Evolutionary conservation across 64 coral and sea anemone genomes (phyloP), one percentile per base, ranked within the genome.

Genomic region (Actinia equina): DNA sequence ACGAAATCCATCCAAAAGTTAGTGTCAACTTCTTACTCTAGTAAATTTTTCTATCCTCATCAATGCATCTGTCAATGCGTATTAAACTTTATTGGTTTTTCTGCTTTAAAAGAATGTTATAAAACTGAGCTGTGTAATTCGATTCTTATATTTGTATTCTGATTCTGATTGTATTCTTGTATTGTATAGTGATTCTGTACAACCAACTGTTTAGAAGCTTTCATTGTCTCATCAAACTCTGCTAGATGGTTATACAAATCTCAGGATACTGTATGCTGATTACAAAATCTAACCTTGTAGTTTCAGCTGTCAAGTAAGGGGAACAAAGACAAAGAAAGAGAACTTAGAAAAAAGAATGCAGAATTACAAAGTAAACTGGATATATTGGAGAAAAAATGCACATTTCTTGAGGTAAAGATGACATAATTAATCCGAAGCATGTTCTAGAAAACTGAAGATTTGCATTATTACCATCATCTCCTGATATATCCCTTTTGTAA

Each of bases 331-430:
- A 93, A 87, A 86, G 94, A 96, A 37, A 90, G 94, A 93, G 94
- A 96, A 70, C 71, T 96, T 10, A 88, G 80, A 19, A 96, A 96
- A 85, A 96, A 90, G 88, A 96, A 93, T 90, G 94, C 94, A 23
- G 88, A 96, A 27, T 60, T 96, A 64, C 91, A 93, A 87, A 85
- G 83, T 23, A 84, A 59, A 44, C 46, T 93, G 37, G 91, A 96
- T 69, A 82, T 56, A 42, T 64, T 96, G 88, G 94, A 96, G 85
- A 96, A 96, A 30, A 96, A 96, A 52, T 96, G 94, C 86, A 44
- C 90, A 49, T 86, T 96, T 80, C 61, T 96, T 44, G 91, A 96
- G 91, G 94, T 96, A 51, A 84, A 77, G 43, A 56, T 41, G 44
- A 23, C n/a, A 45, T 14, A 11, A 44, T 57, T 12, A 57, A 57